Conservation (phyloP, 1,140 invertebrate species). For the Ceratina japonica region DNA sequence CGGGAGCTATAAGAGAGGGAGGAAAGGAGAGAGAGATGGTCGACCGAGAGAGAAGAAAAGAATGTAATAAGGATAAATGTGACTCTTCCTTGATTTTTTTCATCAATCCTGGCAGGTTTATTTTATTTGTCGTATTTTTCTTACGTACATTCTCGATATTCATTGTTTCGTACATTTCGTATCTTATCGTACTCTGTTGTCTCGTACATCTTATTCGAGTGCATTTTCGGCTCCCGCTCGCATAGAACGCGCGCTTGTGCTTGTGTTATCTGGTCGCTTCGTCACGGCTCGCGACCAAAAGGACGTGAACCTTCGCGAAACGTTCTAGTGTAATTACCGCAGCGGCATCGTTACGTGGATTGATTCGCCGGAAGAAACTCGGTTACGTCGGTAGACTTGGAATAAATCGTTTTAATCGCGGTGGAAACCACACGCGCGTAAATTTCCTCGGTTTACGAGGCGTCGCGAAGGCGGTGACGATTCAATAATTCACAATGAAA, state of each 20-base stretch:
- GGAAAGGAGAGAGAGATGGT: conserved; percentile 4
- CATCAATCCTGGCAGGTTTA: background rate
- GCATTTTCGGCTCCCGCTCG: background rate
- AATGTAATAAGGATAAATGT: conserved; percentile 39
- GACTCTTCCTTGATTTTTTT: background rate
- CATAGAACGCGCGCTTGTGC: background rate
- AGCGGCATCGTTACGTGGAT: background rate
- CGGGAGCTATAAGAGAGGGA: conserved; percentile 27
- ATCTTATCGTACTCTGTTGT: too few species aligned
- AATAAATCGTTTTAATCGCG: background rate
- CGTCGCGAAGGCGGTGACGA: background rate
- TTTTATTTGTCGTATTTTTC: background rate
- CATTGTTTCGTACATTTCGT: background rate
- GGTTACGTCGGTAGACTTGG: too few species aligned
- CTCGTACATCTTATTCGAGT: too few species aligned
- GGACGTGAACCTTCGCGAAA: conserved; percentile 9
- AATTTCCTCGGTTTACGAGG: background rate
- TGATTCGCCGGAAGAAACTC: background rate
- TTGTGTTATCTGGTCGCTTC: background rate
- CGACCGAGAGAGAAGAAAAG: conserved; percentile 11
- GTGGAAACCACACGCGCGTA: background rate
- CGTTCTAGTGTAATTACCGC: background rate
- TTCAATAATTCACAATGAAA: background rate
- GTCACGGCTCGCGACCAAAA: background rate
- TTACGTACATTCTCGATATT: background rate